Percentiles rank a stretch among this genome's conserved stretches.
phyloP scores from a whole-genome alignment of 2,113 vertebrate species.

The Hyperopisus bebe region DNA sequence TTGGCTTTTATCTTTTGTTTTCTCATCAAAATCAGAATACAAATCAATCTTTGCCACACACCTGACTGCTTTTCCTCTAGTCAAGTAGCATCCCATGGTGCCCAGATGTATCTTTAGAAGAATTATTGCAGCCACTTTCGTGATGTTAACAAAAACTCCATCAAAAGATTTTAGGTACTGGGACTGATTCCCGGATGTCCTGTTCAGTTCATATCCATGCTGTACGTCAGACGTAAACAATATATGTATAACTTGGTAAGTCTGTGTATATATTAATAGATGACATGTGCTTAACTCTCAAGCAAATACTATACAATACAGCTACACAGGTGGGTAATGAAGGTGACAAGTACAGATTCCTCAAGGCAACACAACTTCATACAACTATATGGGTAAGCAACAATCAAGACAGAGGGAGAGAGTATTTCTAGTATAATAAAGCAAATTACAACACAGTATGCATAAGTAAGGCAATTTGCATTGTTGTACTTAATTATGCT shows the following conservation, averaged over 20 bases:
- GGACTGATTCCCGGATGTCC: not conserved
- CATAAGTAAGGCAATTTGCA: not conserved
- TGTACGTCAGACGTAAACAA: not conserved
- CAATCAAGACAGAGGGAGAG: not conserved
- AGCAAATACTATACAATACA: not conserved
- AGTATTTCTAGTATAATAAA: not conserved
- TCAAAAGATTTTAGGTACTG: not conserved
- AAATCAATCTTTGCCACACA: not conserved
- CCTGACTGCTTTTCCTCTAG: not conserved
- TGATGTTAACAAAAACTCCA: not conserved
- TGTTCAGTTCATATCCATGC: not conserved
- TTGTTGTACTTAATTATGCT: not conserved
- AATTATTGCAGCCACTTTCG: not conserved
- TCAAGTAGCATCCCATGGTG: not conserved
- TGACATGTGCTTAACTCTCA: not conserved
- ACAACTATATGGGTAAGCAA: not conserved
- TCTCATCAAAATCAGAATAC: not conserved
- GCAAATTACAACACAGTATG: not conserved
- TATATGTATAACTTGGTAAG: not conserved
- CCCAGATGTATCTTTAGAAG: not conserved
- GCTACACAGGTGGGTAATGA: not conserved
- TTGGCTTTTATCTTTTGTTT: not conserved
- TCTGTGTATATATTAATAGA: not conserved
- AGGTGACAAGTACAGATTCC: not conserved
- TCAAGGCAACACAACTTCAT: not conserved